Percentiles rank a stretch among this genome's conserved stretches.
Evolutionary conservation across 2,888 invertebrate species (phyloP).

Genomic region (Drepana falcataria): DNA sequence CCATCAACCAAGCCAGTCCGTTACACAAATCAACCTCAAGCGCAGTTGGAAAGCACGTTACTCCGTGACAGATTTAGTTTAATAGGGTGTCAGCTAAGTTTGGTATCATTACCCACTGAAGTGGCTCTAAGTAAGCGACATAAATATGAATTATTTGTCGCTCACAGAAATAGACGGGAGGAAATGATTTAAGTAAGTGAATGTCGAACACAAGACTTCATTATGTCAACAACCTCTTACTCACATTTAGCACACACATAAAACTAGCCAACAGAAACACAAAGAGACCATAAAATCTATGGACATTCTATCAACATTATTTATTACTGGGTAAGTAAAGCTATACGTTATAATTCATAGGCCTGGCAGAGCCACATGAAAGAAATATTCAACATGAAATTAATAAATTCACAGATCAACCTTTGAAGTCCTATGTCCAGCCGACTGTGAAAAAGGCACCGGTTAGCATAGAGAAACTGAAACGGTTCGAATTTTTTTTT

Average conservation of each 20-base stretch:
- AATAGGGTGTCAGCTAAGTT: too few species aligned
- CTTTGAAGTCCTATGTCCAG: slow-evolving; percentile 12
- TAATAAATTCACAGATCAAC: slow-evolving; percentile 6
- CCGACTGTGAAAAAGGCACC: slow-evolving; percentile 6
- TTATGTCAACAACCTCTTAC: not conserved
- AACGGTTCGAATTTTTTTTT: too few species aligned
- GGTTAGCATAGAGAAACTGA: not conserved
- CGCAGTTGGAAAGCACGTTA: too few species aligned
- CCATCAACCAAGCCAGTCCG: too few species aligned
- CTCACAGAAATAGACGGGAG: not conserved
- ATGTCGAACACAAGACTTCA: not conserved
- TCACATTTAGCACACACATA: not conserved
- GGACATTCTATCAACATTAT: slow-evolving; percentile 1
- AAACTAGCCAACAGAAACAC: not conserved
- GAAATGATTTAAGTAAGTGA: not conserved
- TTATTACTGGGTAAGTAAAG: not conserved
- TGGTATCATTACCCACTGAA: too few species aligned
- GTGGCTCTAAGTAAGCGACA: too few species aligned
- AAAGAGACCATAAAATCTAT: slow-evolving; percentile 1
- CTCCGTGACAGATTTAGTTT: too few species aligned
- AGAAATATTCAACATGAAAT: slow-evolving; percentile 6
- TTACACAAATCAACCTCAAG: too few species aligned
- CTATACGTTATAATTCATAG: not conserved
- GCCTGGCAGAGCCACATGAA: slow-evolving; percentile 3
- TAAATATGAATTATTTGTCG: too few species aligned